Percentiles rank a stretch among this genome's conserved stretches.
Conservation (phyloP, 1,140 invertebrate species). For the Hetaerina americana region DNA sequence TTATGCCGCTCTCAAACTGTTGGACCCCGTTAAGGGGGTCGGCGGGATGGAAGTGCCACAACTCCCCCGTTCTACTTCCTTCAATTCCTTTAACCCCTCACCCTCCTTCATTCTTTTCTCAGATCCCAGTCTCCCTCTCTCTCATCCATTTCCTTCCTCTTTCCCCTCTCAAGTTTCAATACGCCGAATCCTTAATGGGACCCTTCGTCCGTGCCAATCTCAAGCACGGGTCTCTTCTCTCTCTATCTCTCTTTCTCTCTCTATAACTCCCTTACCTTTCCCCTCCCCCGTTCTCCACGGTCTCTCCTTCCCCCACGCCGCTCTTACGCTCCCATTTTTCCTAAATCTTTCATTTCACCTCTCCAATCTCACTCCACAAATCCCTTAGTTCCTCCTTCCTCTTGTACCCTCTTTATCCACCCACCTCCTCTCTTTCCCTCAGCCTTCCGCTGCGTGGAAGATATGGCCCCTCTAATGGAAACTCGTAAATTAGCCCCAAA, state of each 20-base stretch:
- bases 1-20: not conserved
- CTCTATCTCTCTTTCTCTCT: not conserved
- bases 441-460: not conserved
- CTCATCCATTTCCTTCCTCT: too few species aligned
- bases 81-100: too few species aligned
- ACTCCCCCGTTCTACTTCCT: too few species aligned
- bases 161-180: not conserved
- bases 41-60: too few species aligned
- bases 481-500: not conserved
- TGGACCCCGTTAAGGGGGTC: not conserved
- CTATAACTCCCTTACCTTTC: not conserved
- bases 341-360: too few species aligned
- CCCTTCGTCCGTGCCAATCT: not conserved
- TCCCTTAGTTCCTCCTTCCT: not conserved
- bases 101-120: too few species aligned
- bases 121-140: too few species aligned
- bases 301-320: too few species aligned
- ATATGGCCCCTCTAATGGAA: not conserved
- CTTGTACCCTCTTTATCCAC: not conserved
- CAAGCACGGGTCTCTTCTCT: not conserved
- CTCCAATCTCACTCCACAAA: too few species aligned
- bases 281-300: too few species aligned
- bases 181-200: not conserved
- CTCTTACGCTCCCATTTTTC: too few species aligned
- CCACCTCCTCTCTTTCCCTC: not conserved